Evolutionary conservation across 2,888 invertebrate genomes (phyloP), one percentile per base, ranked within the genome.

Genomic region (Lithodes maja): DNA sequence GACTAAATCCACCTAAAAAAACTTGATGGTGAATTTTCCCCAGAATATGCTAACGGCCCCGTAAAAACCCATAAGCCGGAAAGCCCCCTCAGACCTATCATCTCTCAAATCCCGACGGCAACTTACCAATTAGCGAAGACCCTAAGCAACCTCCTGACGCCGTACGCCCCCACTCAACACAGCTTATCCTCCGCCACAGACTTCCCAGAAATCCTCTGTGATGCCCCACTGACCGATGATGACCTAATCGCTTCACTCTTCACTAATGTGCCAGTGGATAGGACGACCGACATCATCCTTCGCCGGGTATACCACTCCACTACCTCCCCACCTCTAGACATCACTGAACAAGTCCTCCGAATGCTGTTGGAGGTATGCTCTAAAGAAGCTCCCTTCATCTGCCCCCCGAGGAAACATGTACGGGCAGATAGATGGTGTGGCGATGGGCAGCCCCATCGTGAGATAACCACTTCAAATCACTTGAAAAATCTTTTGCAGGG

Each of bases 361-460:
- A 33, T 7, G 2, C 17, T 75, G 49, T 33, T 75, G 7, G 75
- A 75, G 49, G 15, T 15, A 2, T 75, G 75, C 33, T 17, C 75
- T 33, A 75, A 75, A 3, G 75, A 75, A 75, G 75, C 7, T n/a
- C 75, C 75, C 17, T 75, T 3, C 17, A 75, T 2, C 75, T 78
- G 78, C 12, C 49, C 49, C 0, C 33, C 33, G 33, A 33, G 33
- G 33, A 33, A 33, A 33, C 33, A 33, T 33, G 33, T 75, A 15
- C 75, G 7, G 75, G n/a, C 75, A 75, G 75, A 17, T 75, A 3
- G 75, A 2, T 2, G 75, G 75, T n/a, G 75, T 17, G 9, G 75
- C 75, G 7, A 75, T 75, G 15, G 75, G 75, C 33, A 33, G 33
- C 33, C 33, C 33, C 33, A 33, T 33, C 33, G 33, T 33, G 33